A percentile compares a stretch with the other conserved stretches of the same genome.
These are phyloP conservation scores for Zaprionus ornatus DNA, from an alignment of 1,140 invertebrate genomes.

Conservation along the genomic window DNA sequence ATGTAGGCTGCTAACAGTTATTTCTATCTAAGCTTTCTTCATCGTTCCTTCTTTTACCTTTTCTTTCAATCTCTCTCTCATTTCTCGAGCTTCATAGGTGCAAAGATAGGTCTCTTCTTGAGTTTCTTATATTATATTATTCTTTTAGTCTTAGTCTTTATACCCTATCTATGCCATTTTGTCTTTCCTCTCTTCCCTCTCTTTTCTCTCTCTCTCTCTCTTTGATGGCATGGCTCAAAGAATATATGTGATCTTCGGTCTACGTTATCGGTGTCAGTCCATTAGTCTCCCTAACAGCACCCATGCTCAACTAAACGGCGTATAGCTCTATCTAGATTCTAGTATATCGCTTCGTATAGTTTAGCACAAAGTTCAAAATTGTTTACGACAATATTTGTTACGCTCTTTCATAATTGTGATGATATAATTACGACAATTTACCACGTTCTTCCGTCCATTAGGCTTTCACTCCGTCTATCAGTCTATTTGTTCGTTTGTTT, in stretches of 20 bases:
- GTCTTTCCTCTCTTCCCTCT: background rate
- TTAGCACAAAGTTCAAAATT: constrained; percentile 42
- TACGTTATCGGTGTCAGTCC: background rate
- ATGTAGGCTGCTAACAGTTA: background rate
- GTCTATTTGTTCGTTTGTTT: constrained; percentile 13
- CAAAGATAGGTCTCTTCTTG: no score
- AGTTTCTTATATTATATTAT: background rate
- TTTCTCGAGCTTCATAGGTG: no score
- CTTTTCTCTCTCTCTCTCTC: background rate
- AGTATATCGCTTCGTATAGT: constrained; percentile 2
- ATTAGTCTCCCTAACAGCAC: background rate
- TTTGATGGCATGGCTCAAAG: constrained; percentile 3
- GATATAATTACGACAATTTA: constrained; percentile 54
- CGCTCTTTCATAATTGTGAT: constrained; percentile 39
- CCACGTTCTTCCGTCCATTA: background rate
- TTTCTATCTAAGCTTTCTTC: background rate
- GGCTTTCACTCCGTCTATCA: background rate
- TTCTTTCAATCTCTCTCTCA: background rate
- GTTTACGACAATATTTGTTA: constrained; percentile 37
- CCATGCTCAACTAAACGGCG: background rate
- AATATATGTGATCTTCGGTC: constrained; percentile 10
- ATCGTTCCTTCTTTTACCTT: background rate
- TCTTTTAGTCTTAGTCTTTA: background rate
- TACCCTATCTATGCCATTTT: background rate
- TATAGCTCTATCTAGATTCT: background rate